Base-by-base conservation (phyloP, 2,113 vertebrate species). In the Centrocercus urophasianus region DNA sequence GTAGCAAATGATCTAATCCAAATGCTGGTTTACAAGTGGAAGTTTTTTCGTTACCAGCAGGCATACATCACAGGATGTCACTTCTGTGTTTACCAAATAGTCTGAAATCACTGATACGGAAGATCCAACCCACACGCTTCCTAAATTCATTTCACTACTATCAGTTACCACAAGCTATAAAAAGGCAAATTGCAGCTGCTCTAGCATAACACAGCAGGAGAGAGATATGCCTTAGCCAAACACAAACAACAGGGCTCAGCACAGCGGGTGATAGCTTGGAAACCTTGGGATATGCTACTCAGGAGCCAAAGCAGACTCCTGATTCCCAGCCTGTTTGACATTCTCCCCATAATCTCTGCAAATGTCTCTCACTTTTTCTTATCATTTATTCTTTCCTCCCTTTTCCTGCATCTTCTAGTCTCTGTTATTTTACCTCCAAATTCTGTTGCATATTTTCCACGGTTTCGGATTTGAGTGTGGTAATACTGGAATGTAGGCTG, bases 141-240 rank as follows among this genome's bases (percentile, higher is more conserved):
- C 83, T 94, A 94, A 95, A 95, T 97, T 95, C 76, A 84, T 95
- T 95, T 97, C 93, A 90, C 61, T 82, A 80, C 90, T 95, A 91
- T 95, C 93, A 91, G 93, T 95, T 95, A 93, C 94, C 89, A 86
- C 85, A 86, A 88, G 90, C 91, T 78, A 94, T 90, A 88, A 96
- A 95, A 97, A 93, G 73, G 88, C 91, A 93, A 94, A 96, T 75
- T 95, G 88, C 89, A 94, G 89, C 91, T 93, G 96, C 91, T 95
- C 13, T 91, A 90, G 89, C 90, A 96, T 50, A 82, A 45, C 88
- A 72, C 75, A 93, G 90, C 80, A 90, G 90, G 83, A 86, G 83
- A 65, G 88, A 88, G 90, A 82, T 47, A 86, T 24, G 92, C n/a
- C 48, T 84, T 84, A 73, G 85, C 92, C 88, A 96, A 95, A 73